These are phyloP conservation scores for Shargacucullia verbasci DNA, from an alignment of 2,888 invertebrate species.

Conservation along the genomic window DNA sequence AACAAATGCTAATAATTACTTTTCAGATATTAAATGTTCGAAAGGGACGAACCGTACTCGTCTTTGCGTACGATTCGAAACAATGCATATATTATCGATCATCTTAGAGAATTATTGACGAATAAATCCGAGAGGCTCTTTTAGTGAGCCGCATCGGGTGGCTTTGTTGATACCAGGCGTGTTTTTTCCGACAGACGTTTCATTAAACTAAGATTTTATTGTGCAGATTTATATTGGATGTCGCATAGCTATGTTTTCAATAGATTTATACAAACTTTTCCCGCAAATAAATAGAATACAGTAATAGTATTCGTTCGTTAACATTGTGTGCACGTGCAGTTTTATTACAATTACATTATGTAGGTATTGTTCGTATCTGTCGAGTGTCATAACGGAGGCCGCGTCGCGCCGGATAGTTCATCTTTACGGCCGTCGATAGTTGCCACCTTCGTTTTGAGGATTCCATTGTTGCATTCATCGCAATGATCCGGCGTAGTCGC, in stretches of 20 bases:
- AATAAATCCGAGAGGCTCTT: constrained; percentile 65
- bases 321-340: constrained; percentile 50
- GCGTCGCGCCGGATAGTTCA: constrained; percentile 69
- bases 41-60: constrained; percentile 59
- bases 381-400: constrained; percentile 54
- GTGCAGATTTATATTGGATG: constrained; percentile 44
- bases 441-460: constrained; percentile 85
- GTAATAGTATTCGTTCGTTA: constrained; percentile 61
- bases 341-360: constrained; percentile 58
- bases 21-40: constrained; percentile 68
- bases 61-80: constrained; percentile 54
- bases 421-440: constrained; percentile 81
- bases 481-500: constrained; percentile 84
- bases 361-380: constrained; percentile 56
- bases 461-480: constrained; percentile 87
- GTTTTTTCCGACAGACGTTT: constrained; percentile 35
- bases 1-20: constrained; percentile 79
- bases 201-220: constrained; percentile 58
- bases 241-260: constrained; percentile 28
- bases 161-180: constrained; percentile 51
- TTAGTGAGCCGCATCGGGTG: constrained; percentile 48
- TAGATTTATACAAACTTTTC: constrained; percentile 38
- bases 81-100: constrained; percentile 69
- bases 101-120: constrained; percentile 68
- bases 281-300: constrained; percentile 48